Conservation (phyloP, 2,888 invertebrate genomes). For the Mongoloraphidia duomilia region DNA sequence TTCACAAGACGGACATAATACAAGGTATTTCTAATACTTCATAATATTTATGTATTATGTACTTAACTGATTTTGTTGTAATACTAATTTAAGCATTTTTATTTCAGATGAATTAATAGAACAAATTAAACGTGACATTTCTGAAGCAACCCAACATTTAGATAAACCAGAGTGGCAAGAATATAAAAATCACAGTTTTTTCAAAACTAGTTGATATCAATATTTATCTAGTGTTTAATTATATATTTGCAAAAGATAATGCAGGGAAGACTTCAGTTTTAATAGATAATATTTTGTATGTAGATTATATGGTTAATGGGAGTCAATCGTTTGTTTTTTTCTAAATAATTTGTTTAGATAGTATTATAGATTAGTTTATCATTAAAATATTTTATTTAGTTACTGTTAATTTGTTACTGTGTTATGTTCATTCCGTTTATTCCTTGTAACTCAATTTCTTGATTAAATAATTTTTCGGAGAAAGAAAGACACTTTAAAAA, state of each 20-base stretch:
- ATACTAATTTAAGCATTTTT: constrained; percentile 17
- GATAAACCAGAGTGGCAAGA: constrained; percentile 36
- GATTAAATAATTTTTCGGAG: too few relatives aligned
- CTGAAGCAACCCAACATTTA: constrained; percentile 44
- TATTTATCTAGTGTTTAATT: not conserved
- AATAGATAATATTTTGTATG: not conserved
- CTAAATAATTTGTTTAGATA: not conserved
- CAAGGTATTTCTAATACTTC: too few relatives aligned
- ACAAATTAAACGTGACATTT: constrained; percentile 69
- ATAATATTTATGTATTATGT: too few relatives aligned
- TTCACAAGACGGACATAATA: too few relatives aligned
- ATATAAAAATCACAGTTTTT: constrained; percentile 39
- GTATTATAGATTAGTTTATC: not conserved
- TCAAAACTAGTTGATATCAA: constrained; percentile 19
- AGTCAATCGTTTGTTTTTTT: not conserved
- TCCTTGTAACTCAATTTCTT: not conserved
- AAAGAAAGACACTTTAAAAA: too few relatives aligned
- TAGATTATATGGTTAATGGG: not conserved
- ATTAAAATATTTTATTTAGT: not conserved
- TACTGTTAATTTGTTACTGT: not conserved
- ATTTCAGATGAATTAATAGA: constrained; percentile 49
- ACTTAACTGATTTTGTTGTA: too few relatives aligned
- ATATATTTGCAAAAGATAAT: not conserved
- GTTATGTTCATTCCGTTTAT: not conserved
- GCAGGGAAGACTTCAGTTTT: not conserved